A percentile compares a stretch with the other conserved stretches of the same genome.
Evolutionary conservation across 2,797 vertebrate species (phyloP).

Genomic region (Prunella strophiata): DNA sequence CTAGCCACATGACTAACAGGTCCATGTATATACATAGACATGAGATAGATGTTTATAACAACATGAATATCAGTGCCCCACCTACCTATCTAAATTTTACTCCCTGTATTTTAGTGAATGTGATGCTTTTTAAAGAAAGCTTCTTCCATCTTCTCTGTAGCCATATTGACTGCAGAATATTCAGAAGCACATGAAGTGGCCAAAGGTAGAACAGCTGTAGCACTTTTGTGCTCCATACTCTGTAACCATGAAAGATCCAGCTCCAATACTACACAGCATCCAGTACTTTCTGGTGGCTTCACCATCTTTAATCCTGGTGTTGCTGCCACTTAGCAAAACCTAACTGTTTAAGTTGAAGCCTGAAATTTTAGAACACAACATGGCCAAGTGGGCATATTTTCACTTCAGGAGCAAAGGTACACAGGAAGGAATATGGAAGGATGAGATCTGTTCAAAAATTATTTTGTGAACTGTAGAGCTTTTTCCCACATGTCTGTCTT

Average conservation of each 20-base stretch:
- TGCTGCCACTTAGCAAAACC: not conserved
- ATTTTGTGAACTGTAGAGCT: not conserved
- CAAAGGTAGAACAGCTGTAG: not conserved
- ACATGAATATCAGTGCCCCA: not conserved
- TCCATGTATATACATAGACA: not conserved
- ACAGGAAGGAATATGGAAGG: not conserved
- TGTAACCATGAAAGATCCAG: not conserved
- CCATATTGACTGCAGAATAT: not conserved
- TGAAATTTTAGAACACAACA: not conserved
- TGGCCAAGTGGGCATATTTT: not conserved
- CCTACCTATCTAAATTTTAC: not conserved
- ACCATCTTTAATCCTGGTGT: not conserved
- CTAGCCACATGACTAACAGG: not conserved
- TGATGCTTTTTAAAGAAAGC: rapidly evolving
- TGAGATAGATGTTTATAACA: not conserved
- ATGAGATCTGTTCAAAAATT: not conserved
- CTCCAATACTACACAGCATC: not conserved
- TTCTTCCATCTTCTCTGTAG: not conserved
- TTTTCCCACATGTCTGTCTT: not conserved
- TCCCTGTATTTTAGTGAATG: not conserved
- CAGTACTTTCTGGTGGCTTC: not conserved
- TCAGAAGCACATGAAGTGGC: not conserved
- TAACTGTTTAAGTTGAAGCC: not conserved
- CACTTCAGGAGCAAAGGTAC: not conserved
- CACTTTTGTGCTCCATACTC: not conserved